Conservation (phyloP, 2,797 vertebrate genomes). For the Salmo trutta region DNA sequence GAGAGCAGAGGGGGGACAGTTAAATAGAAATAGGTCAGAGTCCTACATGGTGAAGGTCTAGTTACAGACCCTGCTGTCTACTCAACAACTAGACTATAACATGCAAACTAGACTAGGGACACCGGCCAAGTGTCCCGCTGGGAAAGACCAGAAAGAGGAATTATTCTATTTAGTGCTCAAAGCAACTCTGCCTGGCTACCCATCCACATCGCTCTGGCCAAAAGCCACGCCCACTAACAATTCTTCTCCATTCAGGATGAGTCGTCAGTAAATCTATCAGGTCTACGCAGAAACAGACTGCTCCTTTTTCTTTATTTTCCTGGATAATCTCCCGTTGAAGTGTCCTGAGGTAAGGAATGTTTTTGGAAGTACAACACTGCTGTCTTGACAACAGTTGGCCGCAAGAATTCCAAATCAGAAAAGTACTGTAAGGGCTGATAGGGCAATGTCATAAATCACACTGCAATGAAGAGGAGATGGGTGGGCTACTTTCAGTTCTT, state of each 20-base stretch:
- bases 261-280: too few species aligned
- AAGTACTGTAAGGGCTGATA: background rate
- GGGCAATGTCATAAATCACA: background rate
- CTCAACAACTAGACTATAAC: constrained; percentile 46
- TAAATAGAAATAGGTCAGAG: constrained; percentile 43
- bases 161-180: constrained; percentile 30
- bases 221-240: too few species aligned
- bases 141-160: constrained; percentile 36
- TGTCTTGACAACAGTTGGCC: constrained; percentile 3
- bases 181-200: constrained; percentile 18
- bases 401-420: background rate
- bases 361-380: background rate
- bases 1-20: background rate
- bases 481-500: background rate
- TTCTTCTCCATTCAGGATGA: too few species aligned
- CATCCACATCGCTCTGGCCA: too few species aligned
- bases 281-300: too few species aligned
- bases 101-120: constrained; percentile 51
- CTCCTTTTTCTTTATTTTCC: too few species aligned
- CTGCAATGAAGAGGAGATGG: background rate
- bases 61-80: constrained; percentile 39
- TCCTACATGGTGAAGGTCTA: constrained; percentile 36
- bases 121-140: constrained; percentile 46
- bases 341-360: too few species aligned
- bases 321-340: too few species aligned